Conservation (phyloP, 2,797 vertebrate species). For the Labroides dimidiatus region DNA sequence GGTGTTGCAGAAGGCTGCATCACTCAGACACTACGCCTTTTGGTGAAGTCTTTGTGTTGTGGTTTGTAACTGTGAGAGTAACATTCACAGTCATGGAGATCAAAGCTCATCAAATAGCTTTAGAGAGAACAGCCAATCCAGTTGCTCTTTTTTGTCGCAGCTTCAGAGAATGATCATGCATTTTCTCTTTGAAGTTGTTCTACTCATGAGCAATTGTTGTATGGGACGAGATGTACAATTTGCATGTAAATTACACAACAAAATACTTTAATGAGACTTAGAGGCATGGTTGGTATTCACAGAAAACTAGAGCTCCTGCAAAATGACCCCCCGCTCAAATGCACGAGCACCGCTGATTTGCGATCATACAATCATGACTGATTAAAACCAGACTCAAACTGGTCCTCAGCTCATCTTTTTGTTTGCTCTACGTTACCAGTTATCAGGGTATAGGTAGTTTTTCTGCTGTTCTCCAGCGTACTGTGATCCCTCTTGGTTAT, state of each 20-base stretch:
- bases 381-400: too few species aligned
- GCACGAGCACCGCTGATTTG: too few species aligned
- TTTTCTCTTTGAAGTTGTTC: conserved; percentile 28
- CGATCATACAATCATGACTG: too few species aligned
- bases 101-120: conserved; percentile 59
- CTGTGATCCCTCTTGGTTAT: too few species aligned
- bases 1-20: conserved; percentile 67
- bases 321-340: too few species aligned
- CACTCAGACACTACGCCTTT: conserved; percentile 56
- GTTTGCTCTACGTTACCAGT: too few species aligned
- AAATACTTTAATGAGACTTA: conserved; percentile 5
- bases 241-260: conserved; percentile 11
- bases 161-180: conserved; percentile 39
- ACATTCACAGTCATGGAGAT: conserved; percentile 50
- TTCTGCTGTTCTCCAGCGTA: too few species aligned
- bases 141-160: conserved; percentile 42
- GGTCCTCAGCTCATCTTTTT: too few species aligned
- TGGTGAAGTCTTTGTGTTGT: conserved; percentile 55
- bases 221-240: conserved; percentile 23
- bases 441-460: too few species aligned
- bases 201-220: conserved; percentile 32
- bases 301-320: too few species aligned
- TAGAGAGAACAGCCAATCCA: conserved; percentile 37
- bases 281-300: too few species aligned
- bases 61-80: conserved; percentile 64